Evolutionary conservation across 2,113 vertebrate species (phyloP).

Genomic region (Arizona elegans): DNA sequence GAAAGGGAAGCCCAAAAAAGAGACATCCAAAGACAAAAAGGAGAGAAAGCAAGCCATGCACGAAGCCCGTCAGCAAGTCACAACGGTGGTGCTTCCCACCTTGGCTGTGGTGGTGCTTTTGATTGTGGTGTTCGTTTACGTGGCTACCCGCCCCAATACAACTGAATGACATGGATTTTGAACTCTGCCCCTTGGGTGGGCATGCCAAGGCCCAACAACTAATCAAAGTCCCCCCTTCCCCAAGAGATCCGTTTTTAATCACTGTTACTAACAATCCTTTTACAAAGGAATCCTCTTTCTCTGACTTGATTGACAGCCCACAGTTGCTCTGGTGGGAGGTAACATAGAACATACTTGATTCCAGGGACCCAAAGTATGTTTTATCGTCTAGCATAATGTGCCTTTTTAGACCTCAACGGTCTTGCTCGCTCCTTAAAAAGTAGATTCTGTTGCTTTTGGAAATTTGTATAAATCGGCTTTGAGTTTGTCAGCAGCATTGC

Average conservation of each 20-base stretch:
- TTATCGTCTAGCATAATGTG: constrained; percentile 73
- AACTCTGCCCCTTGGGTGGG: constrained; percentile 34
- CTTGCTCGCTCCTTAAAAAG: constrained; percentile 54
- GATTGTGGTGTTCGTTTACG: constrained; percentile 92
- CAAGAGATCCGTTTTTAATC: constrained; percentile 21
- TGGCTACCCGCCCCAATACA: constrained; percentile 86
- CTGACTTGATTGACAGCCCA: constrained; percentile 59
- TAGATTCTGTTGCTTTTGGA: constrained; percentile 45
- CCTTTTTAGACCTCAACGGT: constrained; percentile 75
- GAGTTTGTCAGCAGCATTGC: constrained; percentile 37
- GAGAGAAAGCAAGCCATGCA: constrained; percentile 97
- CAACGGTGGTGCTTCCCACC: constrained; percentile 89
- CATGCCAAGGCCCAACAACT: constrained; percentile 51
- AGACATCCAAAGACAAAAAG: constrained; percentile 95
- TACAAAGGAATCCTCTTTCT: constrained; percentile 54
- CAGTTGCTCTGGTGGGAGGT: constrained; percentile 64
- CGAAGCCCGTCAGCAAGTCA: constrained; percentile 91
- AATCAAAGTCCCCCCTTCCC: background rate
- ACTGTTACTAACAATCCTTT: constrained; percentile 26
- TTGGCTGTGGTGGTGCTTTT: constrained; percentile 84
- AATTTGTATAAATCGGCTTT: constrained; percentile 56
- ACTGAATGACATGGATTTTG: constrained; percentile 72
- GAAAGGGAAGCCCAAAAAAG: constrained; percentile 96
- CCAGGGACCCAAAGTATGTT: constrained; percentile 59
- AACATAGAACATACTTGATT: constrained; percentile 62